phyloP scores from a whole-genome alignment of 2,888 invertebrate genomes.

The Miltochrista miniata region DNA sequence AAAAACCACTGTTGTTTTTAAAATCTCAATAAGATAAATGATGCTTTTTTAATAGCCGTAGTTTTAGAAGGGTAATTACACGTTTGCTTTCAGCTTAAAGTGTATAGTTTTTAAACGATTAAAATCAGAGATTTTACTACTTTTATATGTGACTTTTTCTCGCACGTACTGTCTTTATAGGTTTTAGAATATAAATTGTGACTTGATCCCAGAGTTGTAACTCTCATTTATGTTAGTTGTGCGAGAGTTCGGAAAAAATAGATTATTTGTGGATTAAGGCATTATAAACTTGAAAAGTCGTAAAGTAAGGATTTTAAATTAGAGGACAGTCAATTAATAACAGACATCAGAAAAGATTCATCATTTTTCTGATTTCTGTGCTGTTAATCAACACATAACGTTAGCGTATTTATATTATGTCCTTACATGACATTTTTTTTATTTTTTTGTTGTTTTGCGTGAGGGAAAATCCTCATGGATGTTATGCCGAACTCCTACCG shows the following conservation, averaged over 20 bases:
- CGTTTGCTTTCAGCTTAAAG: constrained; percentile 18
- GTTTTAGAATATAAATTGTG: constrained; percentile 21
- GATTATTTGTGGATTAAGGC: background rate
- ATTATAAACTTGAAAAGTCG: background rate
- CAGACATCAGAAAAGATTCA: too few species aligned
- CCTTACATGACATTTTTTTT: too few species aligned
- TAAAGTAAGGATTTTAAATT: background rate
- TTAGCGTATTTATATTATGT: too few species aligned
- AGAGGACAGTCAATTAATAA: too few species aligned
- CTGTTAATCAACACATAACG: background rate
- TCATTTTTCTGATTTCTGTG: too few species aligned
- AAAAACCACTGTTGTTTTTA: too few species aligned
- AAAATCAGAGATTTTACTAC: constrained; percentile 25
- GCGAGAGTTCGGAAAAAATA: background rate
- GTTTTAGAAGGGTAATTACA: background rate
- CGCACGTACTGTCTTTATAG: constrained; percentile 23
- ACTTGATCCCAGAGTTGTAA: constrained; percentile 2
- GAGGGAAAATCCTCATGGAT: too few species aligned
- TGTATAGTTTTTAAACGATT: constrained; percentile 32
- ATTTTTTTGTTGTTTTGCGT: too few species aligned
- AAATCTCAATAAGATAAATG: too few species aligned
- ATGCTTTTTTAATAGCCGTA: background rate
- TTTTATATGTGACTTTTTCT: constrained; percentile 22
- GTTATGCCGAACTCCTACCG: too few species aligned
- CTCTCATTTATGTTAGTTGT: constrained; percentile 1